phyloP scores from a whole-genome alignment of 2,113 vertebrate genomes.

The Bos indicus region DNA sequence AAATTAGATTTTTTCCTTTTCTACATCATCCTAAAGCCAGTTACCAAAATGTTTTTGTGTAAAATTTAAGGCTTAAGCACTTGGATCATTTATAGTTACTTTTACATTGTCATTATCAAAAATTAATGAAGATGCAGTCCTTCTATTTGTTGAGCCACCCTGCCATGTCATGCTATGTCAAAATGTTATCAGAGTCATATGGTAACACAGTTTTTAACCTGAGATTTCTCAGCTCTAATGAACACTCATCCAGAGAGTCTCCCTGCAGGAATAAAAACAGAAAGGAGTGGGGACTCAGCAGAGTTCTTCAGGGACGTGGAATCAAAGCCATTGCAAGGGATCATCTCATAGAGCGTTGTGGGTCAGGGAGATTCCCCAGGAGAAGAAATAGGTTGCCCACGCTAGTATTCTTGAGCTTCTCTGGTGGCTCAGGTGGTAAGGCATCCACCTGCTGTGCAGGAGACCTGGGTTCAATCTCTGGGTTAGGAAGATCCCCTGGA shows the following conservation, averaged over 20 bases:
- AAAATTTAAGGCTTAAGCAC: neutral
- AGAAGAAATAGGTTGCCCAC: neutral
- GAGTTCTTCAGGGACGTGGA: neutral
- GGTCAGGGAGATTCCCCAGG: neutral
- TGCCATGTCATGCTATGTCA: neutral
- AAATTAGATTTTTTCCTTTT: neutral
- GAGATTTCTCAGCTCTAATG: slow-evolving; percentile 20
- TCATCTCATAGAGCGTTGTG: neutral
- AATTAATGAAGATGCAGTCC: neutral
- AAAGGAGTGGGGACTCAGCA: slow-evolving; percentile 29
- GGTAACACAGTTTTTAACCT: neutral
- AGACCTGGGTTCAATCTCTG: neutral
- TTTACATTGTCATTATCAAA: neutral
- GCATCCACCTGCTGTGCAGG: neutral
- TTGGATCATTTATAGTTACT: neutral
- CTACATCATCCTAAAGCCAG: neutral
- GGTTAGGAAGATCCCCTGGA: neutral
- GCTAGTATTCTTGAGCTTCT: neutral
- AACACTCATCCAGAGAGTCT: slow-evolving; percentile 48
- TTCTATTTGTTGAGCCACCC: neutral
- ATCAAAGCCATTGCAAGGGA: neutral
- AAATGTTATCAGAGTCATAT: neutral
- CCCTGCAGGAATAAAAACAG: slow-evolving; percentile 48
- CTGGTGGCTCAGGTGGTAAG: neutral
- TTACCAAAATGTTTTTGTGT: neutral